Base-by-base conservation (phyloP, 2,888 invertebrate genomes). In the Trissolcus brochymenae region DNA sequence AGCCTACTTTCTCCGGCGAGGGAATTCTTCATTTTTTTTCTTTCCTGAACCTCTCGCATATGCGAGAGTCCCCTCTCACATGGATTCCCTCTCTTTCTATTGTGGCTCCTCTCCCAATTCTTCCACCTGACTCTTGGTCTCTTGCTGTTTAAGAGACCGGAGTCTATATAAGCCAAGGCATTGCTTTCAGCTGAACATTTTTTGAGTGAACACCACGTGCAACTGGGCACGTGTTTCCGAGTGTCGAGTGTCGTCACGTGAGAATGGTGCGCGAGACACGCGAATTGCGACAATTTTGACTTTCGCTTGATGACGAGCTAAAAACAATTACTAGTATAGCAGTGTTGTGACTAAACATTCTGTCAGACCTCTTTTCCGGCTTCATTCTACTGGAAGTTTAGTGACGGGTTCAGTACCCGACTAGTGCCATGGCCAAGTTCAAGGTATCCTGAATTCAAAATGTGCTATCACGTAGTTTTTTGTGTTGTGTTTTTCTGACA, bases 1-100 rank as follows among this genome's bases (percentile, higher is more conserved):
- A 87, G 86, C 88, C 88, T 89, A 89, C 88, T 89, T 89, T 89
- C 88, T 88, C 88, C 83, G 81, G 82, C 83, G 84, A 85, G 85
- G 85, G 86, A 86, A 87, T 87, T 86, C 85, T 87, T 86, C 85
- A 82, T 83, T 56, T 87, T 86, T 87, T 87, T 84, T 81, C 6
- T 35, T 35, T 67, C 83, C 81, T 35, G 35, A 35, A 35, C 35
- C 35, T 35, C 35, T 80, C 70, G 80, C 81, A 82, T 80, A 84
- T 19, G 51, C 80, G 79, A 80, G 83, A 81, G 81, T 68, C 79
- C 73, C 80, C 78, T 70, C 66, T 78, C 68, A 75, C 60, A 41
- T 49, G 60, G 56, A 71, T 66, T 77, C 78, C 76, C 77, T 79
- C 82, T 82, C 80, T 78, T 50, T 78, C 70, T 78, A 80, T 78